phyloP scores from a whole-genome alignment of 2,888 invertebrate genomes.

The Pristionchus mayeri region DNA sequence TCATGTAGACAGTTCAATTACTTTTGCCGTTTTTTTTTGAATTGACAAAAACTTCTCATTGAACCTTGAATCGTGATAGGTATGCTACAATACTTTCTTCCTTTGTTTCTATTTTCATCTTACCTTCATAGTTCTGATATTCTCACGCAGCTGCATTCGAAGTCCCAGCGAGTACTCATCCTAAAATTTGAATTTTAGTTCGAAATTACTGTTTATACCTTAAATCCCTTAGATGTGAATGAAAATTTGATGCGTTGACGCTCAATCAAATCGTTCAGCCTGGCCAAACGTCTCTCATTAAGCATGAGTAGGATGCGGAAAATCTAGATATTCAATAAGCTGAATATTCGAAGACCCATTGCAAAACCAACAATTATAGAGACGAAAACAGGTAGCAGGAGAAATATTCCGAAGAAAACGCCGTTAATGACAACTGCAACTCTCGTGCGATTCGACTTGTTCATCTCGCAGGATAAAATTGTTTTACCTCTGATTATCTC shows the following conservation, averaged over 20 bases:
- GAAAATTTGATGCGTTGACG: neutral
- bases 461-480: neutral
- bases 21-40: too few species aligned
- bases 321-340: neutral
- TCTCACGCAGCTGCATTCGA: neutral
- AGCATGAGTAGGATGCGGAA: neutral
- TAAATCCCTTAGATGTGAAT: neutral
- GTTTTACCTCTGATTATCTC: neutral
- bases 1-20: too few species aligned
- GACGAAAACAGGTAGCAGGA: neutral
- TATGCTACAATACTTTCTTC: neutral
- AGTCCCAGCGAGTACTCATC: neutral
- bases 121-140: neutral
- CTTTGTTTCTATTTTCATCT: neutral
- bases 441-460: too few species aligned
- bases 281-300: neutral
- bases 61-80: too few species aligned
- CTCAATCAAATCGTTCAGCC: neutral
- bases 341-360: neutral
- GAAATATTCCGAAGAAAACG: neutral
- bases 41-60: too few species aligned
- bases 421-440: neutral
- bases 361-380: slow-evolving; percentile 1
- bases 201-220: neutral
- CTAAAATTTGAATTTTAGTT: neutral